These are phyloP conservation scores for Drosophila murphyi DNA, from an alignment of 1,140 invertebrate genomes.

Conservation along the genomic window DNA sequence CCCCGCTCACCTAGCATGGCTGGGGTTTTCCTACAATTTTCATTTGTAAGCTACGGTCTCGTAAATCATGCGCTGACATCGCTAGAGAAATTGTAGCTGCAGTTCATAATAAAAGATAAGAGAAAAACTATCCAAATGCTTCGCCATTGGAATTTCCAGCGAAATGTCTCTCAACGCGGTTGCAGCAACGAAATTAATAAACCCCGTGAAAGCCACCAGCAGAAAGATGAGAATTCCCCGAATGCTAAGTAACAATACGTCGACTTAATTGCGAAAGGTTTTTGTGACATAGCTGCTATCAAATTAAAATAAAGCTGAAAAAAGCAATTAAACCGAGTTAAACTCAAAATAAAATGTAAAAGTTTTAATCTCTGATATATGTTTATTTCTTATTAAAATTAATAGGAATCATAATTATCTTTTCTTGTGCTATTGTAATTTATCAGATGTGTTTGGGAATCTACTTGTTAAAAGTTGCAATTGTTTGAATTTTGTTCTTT, in stretches of 20 bases:
- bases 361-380: too few relatives aligned
- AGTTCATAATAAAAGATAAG: conserved; percentile 74
- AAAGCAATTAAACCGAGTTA: too few relatives aligned
- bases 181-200: conserved; percentile 66
- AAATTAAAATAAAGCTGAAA: too few relatives aligned
- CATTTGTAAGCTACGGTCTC: conserved; percentile 72
- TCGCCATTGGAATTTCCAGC: conserved; percentile 22
- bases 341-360: too few relatives aligned
- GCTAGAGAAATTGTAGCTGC: conserved; percentile 72
- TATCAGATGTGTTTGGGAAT: too few relatives aligned
- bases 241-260: not conserved
- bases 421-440: not conserved
- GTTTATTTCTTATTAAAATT: not conserved
- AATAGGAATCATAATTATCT: not conserved
- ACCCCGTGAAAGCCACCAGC: conserved; percentile 35
- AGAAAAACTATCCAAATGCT: conserved; percentile 38
- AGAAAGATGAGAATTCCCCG: not conserved
- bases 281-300: not conserved
- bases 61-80: conserved; percentile 82
- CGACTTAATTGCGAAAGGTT: conserved; percentile 1
- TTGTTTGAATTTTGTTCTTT: too few relatives aligned
- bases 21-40: conserved; percentile 72
- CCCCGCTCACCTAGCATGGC: not conserved
- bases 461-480: too few relatives aligned
- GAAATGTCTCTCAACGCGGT: conserved; percentile 19